Evolutionary conservation across 2,888 invertebrate genomes (phyloP), one percentile per base, ranked within the genome.

Genomic region (Orthosia cruda): DNA sequence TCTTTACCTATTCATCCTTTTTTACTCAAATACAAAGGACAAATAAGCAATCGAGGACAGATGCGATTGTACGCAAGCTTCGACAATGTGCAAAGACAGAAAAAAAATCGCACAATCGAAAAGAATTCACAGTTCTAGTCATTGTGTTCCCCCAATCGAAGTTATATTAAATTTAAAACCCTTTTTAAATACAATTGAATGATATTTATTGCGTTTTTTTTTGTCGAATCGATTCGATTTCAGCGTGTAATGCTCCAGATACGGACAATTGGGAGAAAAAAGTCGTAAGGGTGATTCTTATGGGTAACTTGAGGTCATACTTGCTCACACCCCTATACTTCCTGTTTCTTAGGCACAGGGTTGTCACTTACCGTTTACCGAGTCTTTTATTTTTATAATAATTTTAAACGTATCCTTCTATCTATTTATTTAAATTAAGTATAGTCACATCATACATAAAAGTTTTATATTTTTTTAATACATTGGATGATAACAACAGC

Each of bases 241-340:
- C 86, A 87, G 90, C 92, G 88, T 93, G 94, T 93, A 95, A 94
- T 94, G 94, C 96, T 96, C 94, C 85, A 95, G 93, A 95, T 95
- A 92, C 87, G 83, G 87, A 94, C 93, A 94, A 95, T 92, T 88
- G 91, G 81, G 88, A 66, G 65, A 89, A 89, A 90, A 90, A 91
- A 91, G 88, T 86, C 89, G 81, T 77, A 83, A 92, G 94, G 95
- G 95, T 94, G 91, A 92, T n/a, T n/a, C 85, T 90, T 93, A 94
- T 95, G 94, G 94, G 96, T 96, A 96, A 95, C 95, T 96, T 96
- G 96, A 96, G 96, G 96, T 96, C 96, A 96, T 94, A 94, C 91
- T 89, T 91, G 91, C 93, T 96, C 96, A 95, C 96, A 96, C 96
- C 96, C 96, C 94, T 96, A 94, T 95, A 95, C 95, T 95, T 96